Conservation (phyloP, 2,888 invertebrate species). For the Epinotia nisella region DNA sequence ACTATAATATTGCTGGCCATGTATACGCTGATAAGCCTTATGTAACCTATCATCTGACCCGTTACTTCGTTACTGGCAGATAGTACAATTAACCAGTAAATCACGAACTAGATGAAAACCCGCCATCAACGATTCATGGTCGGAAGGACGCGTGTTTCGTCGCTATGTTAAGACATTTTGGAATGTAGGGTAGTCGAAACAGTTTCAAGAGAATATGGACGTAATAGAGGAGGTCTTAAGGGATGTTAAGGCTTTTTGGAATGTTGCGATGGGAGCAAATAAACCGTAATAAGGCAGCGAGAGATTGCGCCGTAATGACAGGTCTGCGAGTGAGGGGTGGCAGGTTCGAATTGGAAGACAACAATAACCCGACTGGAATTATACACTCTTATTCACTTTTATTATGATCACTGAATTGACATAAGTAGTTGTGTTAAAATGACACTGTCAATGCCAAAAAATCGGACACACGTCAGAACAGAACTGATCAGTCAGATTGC, state of each 20-base stretch:
- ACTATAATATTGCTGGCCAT: conserved; percentile 6
- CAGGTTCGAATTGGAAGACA: conserved; percentile 5
- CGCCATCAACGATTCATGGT: background rate
- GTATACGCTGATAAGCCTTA: conserved; percentile 2
- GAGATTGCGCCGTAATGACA: conserved; percentile 43
- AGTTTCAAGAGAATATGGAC: background rate
- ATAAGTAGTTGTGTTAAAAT: too few relatives aligned
- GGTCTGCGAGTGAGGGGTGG: conserved; percentile 25
- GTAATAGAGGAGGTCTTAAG: background rate
- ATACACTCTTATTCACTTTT: too few relatives aligned
- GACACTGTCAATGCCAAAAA: too few relatives aligned
- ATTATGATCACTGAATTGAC: too few relatives aligned
- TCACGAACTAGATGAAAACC: conserved; percentile 54
- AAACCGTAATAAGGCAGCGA: conserved; percentile 49
- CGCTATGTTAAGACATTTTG: background rate
- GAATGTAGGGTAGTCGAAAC: background rate
- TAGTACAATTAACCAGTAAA: conserved; percentile 63
- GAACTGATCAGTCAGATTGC: too few relatives aligned
- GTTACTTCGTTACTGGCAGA: conserved; percentile 45
- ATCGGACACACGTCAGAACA: too few relatives aligned
- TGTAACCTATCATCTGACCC: conserved; percentile 22
- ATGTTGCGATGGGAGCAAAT: conserved; percentile 49
- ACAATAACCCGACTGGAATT: background rate
- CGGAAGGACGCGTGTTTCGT: background rate
- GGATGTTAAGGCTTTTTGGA: background rate